phyloP scores from a whole-genome alignment of 2,113 vertebrate genomes.

The Misgurnus mizolepis region DNA sequence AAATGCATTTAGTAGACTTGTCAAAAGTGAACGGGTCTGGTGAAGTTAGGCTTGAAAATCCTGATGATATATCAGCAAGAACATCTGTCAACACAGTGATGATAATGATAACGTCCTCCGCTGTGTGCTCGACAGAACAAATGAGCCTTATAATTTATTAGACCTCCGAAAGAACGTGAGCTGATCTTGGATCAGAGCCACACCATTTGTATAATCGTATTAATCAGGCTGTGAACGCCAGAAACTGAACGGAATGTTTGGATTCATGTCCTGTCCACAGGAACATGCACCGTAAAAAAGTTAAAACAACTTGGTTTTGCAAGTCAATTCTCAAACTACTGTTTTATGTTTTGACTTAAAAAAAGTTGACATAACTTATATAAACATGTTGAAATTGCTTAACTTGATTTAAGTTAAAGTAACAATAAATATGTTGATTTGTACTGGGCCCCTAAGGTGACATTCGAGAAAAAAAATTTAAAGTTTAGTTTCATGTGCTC shows the following conservation, averaged over 20 bases:
- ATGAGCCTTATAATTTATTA: not conserved
- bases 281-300: not conserved
- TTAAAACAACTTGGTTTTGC: too few species aligned
- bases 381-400: too few species aligned
- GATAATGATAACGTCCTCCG: not conserved
- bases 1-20: slow-evolving; percentile 1
- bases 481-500: too few species aligned
- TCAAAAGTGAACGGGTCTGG: not conserved
- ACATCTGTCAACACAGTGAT: not conserved
- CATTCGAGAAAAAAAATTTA: too few species aligned
- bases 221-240: not conserved
- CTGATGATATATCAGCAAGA: not conserved
- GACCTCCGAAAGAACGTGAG: not conserved
- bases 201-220: slow-evolving; percentile 5
- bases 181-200: slow-evolving; percentile 26
- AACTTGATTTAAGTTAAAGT: too few species aligned
- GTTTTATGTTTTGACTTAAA: too few species aligned
- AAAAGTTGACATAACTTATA: too few species aligned
- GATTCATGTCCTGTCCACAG: too few species aligned
- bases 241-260: too few species aligned
- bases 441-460: too few species aligned
- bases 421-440: too few species aligned
- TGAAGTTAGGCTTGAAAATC: not conserved
- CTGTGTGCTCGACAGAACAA: slow-evolving; percentile 3
- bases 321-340: too few species aligned